Base-by-base conservation (phyloP, 2,113 vertebrate species). In the Saguinus imperator region DNA sequence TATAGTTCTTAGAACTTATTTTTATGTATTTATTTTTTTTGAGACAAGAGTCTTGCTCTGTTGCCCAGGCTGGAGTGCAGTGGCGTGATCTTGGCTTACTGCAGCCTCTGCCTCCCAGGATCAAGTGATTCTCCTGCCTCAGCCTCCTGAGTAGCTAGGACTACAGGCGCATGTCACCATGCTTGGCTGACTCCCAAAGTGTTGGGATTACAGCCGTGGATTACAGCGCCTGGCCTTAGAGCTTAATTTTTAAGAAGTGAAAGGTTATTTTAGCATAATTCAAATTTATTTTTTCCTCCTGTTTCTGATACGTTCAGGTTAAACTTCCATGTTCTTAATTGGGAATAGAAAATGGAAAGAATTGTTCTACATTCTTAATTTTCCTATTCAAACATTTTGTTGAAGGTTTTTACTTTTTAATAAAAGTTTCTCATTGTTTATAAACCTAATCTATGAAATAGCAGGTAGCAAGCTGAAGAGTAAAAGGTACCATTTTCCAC, bases 191-290 rank as follows among this genome's bases (percentile, higher is more conserved):
- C 52, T 52, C 16, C 52, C 52, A 52, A 16, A 52, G 52, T 52
- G 16, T 52, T 52, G 16, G 16, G 52, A 52, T 52, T 52, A 52
- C 16, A 52, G 52, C 52, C 5, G 1, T 17, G 52, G 52, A 52
- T 52, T 16, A 52, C 52, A 52, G 52, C 5, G 5, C 52, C 16
- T 17, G 52, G 16, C 52, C 12, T 75, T 52, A 70, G 66, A 87
- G 50, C 64, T 86, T 85, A 81, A 50, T 83, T 95, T 91, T 88
- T 35, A 88, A 64, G 43, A 93, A 95, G 7, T 94, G 11, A 73
- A 94, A 70, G 20, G 4, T 70, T 1, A 18, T 43, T n/a, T 37
- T 88, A 66, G 7, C 50, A 55, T 76, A 17, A 82, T 85, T 91
- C 76, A 80, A 84, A 57, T 52, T 66, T 18, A 45, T 37, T 93